phyloP scores from a whole-genome alignment of 2,113 vertebrate species.

The Gymnobelideus leadbeateri region DNA sequence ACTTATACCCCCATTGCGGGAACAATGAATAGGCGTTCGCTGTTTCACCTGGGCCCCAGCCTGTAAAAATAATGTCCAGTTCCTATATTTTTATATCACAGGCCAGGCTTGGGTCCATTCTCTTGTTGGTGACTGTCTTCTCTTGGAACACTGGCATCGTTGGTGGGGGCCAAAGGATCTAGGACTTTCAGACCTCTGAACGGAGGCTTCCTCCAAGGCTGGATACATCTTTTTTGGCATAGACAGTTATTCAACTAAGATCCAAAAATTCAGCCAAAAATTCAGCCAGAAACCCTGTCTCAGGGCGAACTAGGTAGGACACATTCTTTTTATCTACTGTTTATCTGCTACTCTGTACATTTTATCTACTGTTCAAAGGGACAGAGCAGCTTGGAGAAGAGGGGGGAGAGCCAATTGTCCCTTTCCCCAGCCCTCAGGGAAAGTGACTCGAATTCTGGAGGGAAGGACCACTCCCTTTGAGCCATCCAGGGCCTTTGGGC shows the following conservation, averaged over 20 bases:
- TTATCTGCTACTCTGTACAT: too few relatives aligned
- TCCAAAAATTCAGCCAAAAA: background rate
- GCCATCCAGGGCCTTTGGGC: background rate
- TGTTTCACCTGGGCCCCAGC: background rate
- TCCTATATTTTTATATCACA: background rate
- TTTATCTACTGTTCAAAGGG: too few relatives aligned
- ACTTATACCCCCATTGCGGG: background rate
- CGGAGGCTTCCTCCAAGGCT: background rate
- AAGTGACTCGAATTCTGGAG: background rate
- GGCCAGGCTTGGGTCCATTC: background rate
- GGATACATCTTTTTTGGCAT: background rate
- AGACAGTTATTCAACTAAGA: background rate
- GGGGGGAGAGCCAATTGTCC: background rate
- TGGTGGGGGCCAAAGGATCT: background rate
- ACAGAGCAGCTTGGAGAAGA: too few relatives aligned
- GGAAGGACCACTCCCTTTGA: background rate
- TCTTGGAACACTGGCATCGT: background rate
- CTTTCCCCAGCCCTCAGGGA: background rate
- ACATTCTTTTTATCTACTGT: background rate
- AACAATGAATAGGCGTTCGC: background rate
- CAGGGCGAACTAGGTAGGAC: background rate
- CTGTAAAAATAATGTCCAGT: background rate
- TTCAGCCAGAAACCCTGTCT: background rate
- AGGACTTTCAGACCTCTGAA: background rate
- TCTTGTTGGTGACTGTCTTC: background rate